Percentiles rank a stretch among this genome's conserved stretches.
Evolutionary conservation across 2,888 invertebrate species (phyloP).

Genomic region (Drosophila sordidula): DNA sequence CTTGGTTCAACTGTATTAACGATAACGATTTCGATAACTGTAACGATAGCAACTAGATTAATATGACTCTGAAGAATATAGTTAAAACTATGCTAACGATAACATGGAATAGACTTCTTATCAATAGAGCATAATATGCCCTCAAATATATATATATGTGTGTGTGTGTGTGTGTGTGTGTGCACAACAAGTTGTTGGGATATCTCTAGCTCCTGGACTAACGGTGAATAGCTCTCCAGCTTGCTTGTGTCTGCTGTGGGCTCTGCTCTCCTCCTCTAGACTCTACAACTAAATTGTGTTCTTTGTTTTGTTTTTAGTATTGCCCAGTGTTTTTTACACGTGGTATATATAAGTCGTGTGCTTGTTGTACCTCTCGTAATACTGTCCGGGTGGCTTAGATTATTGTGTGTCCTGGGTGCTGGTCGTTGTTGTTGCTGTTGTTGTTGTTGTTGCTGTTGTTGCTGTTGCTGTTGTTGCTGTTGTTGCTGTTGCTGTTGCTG

Average conservation of each 20-base stretch:
- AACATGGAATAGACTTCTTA: background rate
- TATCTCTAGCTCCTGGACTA: conserved; percentile 16
- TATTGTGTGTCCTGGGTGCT: conserved; percentile 32
- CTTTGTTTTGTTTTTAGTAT: background rate
- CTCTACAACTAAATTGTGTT: conserved; percentile 14
- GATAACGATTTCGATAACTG: conserved; percentile 3
- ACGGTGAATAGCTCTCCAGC: conserved; percentile 39
- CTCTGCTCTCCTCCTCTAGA: background rate
- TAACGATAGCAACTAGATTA: background rate
- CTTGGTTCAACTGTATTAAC: background rate
- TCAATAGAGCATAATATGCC: no score
- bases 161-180: background rate
- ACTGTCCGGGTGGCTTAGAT: conserved; percentile 58
- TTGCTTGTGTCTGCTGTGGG: conserved; percentile 3
- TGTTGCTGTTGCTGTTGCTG: conserved; percentile 9
- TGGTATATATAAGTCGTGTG: conserved; percentile 21
- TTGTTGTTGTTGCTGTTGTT: conserved; percentile 12
- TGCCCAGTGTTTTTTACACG: conserved; percentile 4
- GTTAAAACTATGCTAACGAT: background rate
- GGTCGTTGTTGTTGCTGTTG: conserved; percentile 4
- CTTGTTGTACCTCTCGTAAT: conserved; percentile 54
- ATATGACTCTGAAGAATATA: no score
- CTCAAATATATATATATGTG: no score
- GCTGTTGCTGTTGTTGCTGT: conserved; percentile 3
- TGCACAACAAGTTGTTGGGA: background rate